Conservation (phyloP, 2,113 vertebrate species). For the Caloenas nicobarica region DNA sequence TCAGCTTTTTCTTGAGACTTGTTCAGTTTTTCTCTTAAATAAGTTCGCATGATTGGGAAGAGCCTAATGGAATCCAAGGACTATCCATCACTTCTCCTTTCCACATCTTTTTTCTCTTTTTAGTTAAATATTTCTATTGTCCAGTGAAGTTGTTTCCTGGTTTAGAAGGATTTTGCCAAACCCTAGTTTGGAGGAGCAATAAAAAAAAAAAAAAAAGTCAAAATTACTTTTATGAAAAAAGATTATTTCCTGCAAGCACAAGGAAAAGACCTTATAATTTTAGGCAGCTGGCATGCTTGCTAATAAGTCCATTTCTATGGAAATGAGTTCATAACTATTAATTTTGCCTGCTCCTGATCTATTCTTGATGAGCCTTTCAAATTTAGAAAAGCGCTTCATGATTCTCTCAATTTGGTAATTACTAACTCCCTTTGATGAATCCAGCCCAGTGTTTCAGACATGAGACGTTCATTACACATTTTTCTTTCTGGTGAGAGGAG, state of each 20-base stretch:
- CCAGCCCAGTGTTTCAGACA: constrained; percentile 59
- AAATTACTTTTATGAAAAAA: constrained; percentile 55
- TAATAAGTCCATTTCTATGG: constrained; percentile 74
- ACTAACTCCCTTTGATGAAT: constrained; percentile 66
- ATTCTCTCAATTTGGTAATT: constrained; percentile 71
- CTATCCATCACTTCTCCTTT: not conserved
- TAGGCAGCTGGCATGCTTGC: constrained; percentile 60
- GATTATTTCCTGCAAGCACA: constrained; percentile 61
- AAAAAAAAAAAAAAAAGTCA: constrained; percentile 44
- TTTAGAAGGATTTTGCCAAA: constrained; percentile 38
- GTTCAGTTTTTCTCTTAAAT: constrained; percentile 36
- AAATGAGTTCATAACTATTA: constrained; percentile 73
- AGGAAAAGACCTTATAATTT: constrained; percentile 66
- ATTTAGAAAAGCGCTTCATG: constrained; percentile 70
- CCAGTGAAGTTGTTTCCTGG: not conserved
- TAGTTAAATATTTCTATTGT: not conserved
- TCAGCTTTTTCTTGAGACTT: not conserved
- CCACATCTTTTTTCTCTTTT: not conserved
- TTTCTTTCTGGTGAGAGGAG: constrained; percentile 44
- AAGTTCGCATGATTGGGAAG: not conserved
- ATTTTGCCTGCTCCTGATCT: constrained; percentile 71
- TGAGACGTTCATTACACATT: constrained; percentile 49
- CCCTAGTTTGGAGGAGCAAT: not conserved
- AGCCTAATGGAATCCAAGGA: not conserved
- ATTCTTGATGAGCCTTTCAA: constrained; percentile 73